Evolutionary conservation across 2,113 vertebrate species (phyloP).

Genomic region (Gadus macrocephalus): DNA sequence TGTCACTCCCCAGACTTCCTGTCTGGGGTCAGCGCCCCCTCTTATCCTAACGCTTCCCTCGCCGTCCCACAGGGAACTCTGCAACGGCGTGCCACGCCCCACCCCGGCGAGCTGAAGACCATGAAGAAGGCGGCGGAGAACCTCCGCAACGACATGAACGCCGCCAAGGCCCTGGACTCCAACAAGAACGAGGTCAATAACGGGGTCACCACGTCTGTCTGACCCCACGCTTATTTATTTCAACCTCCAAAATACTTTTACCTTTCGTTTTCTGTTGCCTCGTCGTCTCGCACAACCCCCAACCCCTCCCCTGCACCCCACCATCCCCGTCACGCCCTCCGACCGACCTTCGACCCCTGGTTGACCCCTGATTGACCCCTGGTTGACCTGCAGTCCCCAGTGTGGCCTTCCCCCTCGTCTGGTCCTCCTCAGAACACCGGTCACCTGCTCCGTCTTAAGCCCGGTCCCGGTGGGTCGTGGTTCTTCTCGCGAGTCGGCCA

Average conservation of each 20-base stretch:
- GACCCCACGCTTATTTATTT: constrained; percentile 54
- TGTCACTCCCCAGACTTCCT: too few species aligned
- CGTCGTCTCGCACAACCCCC: constrained; percentile 52
- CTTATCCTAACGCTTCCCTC: too few species aligned
- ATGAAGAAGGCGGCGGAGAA: constrained; percentile 97
- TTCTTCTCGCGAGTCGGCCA: constrained; percentile 57
- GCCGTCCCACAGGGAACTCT: constrained; percentile 75
- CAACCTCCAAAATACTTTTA: constrained; percentile 71
- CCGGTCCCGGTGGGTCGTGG: neutral
- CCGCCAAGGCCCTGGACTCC: constrained; percentile 97
- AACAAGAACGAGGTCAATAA: constrained; percentile 99
- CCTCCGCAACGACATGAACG: constrained; percentile 92
- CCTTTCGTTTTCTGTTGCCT: constrained; percentile 77
- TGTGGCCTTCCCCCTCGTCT: constrained; percentile 58
- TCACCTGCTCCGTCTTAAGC: constrained; percentile 39
- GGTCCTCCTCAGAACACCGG: constrained; percentile 67
- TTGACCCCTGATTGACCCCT: too few species aligned
- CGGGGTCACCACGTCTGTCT: constrained; percentile 95
- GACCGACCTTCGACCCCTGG: too few species aligned
- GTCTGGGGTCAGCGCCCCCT: too few species aligned
- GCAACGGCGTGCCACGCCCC: constrained; percentile 90
- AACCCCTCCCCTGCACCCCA: neutral
- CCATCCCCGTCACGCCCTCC: constrained; percentile 2
- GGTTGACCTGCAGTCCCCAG: constrained; percentile 22
- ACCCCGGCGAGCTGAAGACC: constrained; percentile 92